Percentiles rank a stretch among this genome's conserved stretches.
Evolutionary conservation across 2,888 invertebrate genomes (phyloP).

Genomic region (Mythimna impura): DNA sequence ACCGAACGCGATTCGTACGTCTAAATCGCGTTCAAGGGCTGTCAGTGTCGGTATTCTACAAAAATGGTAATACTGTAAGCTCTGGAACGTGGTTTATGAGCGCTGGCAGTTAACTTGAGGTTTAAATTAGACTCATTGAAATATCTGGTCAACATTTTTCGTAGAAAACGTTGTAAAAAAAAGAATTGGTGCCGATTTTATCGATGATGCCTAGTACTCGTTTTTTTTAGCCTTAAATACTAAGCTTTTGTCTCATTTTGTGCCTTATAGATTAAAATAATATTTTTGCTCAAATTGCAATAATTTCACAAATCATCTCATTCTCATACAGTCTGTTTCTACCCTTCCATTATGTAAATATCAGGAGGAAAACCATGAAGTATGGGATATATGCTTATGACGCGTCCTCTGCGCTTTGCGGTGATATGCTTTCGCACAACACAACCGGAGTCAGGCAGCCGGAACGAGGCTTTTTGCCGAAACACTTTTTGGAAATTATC

Average conservation of each 20-base stretch:
- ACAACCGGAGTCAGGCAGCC: slow-evolving; percentile 55
- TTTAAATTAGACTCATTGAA: not conserved
- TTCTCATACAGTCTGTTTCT: slow-evolving; percentile 71
- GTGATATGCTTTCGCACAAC: slow-evolving; percentile 71
- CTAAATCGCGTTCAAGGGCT: not conserved
- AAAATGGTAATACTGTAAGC: not conserved
- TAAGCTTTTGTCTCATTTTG: not conserved
- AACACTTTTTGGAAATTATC: slow-evolving; percentile 23
- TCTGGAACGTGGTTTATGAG: not conserved
- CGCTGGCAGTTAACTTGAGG: too few relatives aligned
- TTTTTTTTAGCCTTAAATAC: not conserved
- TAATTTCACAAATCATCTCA: slow-evolving; percentile 73
- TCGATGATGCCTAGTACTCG: not conserved
- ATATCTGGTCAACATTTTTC: too few relatives aligned
- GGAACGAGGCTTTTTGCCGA: slow-evolving; percentile 27
- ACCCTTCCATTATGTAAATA: slow-evolving; percentile 73
- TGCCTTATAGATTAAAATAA: not conserved
- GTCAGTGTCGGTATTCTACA: not conserved
- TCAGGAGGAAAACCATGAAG: slow-evolving; percentile 62
- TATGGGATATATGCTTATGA: slow-evolving; percentile 67
- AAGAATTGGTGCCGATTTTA: not conserved
- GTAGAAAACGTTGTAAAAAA: too few relatives aligned
- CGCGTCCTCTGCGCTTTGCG: slow-evolving; percentile 76
- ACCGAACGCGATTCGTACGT: not conserved
- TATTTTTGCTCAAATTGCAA: slow-evolving; percentile 61